Conservation (phyloP, 1,140 invertebrate species). For the Temnothorax curvispinosus region DNA sequence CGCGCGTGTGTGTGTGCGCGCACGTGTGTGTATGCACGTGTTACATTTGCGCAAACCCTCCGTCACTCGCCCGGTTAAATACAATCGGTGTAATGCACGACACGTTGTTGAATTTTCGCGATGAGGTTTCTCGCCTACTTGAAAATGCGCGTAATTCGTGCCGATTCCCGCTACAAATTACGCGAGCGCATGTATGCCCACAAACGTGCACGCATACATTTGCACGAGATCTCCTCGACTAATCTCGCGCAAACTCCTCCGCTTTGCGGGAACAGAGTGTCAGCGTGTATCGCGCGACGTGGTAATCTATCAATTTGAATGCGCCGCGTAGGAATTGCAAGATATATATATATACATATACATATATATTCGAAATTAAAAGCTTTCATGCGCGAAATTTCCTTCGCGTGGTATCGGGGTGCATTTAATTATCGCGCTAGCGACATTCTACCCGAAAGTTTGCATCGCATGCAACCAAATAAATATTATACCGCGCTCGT, state of each 20-base stretch:
- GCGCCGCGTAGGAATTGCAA: background rate
- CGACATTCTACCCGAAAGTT: background rate
- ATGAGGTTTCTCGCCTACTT: slow-evolving; percentile 30
- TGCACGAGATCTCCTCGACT: background rate
- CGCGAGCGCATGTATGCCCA: background rate
- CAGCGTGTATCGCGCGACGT: background rate
- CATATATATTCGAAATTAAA: too few relatives aligned
- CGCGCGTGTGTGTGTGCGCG: background rate
- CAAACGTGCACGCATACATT: background rate
- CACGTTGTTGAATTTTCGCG: slow-evolving; percentile 48
- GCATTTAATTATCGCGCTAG: background rate
- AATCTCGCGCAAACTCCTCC: background rate
- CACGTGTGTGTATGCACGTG: background rate
- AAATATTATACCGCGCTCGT: background rate
- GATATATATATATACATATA: too few relatives aligned
- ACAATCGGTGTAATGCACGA: slow-evolving; percentile 5
- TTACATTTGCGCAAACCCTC: slow-evolving; percentile 13
- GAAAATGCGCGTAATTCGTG: slow-evolving; percentile 37
- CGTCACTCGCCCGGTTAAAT: slow-evolving; percentile 44
- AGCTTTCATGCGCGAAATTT: background rate
- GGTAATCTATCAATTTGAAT: background rate
- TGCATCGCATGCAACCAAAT: background rate
- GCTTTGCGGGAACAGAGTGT: background rate
- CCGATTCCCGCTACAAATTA: background rate
- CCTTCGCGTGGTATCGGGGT: too few relatives aligned